Conservation (phyloP, 2,797 vertebrate species). For the Scomberomorus guttatus region DNA sequence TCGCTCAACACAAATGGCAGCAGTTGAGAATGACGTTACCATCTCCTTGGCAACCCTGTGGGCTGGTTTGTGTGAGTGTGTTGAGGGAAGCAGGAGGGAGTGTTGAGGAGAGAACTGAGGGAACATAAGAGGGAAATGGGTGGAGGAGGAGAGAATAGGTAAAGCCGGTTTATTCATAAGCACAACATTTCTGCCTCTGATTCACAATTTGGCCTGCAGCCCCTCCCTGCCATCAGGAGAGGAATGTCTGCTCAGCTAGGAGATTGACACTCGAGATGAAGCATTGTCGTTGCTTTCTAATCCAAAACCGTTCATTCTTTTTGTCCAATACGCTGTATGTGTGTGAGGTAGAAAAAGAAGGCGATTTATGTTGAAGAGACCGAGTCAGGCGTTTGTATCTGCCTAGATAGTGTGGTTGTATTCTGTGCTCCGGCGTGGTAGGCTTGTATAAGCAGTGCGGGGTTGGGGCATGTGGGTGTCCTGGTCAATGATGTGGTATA, state of each 20-base stretch:
- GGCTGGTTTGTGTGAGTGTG: conserved; percentile 48
- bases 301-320: conserved; percentile 45
- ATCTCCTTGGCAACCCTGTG: conserved; percentile 85
- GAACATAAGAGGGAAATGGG: conserved; percentile 46
- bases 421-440: conserved; percentile 39
- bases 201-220: conserved; percentile 54
- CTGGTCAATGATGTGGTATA: conserved; percentile 73
- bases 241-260: conserved; percentile 27
- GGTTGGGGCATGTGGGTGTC: conserved; percentile 68
- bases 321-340: conserved; percentile 11
- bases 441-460: conserved; percentile 58
- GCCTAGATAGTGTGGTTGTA: conserved; percentile 23
- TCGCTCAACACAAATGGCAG: conserved; percentile 77
- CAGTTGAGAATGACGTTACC: conserved; percentile 81
- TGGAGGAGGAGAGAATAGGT: conserved; percentile 53
- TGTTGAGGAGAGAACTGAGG: conserved; percentile 44
- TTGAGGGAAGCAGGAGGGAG: conserved; percentile 31
- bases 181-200: conserved; percentile 46
- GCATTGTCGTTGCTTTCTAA: conserved; percentile 39
- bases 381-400: conserved; percentile 33
- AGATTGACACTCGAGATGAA: conserved; percentile 38
- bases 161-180: conserved; percentile 78
- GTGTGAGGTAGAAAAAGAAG: not conserved
- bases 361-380: conserved; percentile 33
- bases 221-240: conserved; percentile 37